Evolutionary conservation across 2,888 invertebrate genomes (phyloP), one percentile per base, ranked within the genome.

Genomic region (Drosophila paucipuncta): DNA sequence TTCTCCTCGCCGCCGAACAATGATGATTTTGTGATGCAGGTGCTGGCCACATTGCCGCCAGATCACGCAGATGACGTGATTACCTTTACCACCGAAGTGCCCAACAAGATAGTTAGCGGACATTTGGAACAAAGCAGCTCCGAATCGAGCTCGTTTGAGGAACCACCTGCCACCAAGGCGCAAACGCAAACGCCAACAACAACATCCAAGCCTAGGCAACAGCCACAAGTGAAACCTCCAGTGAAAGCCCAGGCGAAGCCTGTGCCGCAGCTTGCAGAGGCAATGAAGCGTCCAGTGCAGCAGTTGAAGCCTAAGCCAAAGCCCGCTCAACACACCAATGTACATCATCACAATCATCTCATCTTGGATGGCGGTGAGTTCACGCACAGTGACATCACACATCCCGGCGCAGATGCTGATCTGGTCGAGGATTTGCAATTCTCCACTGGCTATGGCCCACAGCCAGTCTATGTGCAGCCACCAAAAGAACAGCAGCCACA

Each of bases 321-420:
- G 55, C 85, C 89, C 9, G 41, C 33, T 1, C 70, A 68, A 59
- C 62, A 50, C 16, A 10, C 73, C 0, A 81, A 89, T 39, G 30
- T 70, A n/a, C 91, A 91, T 55, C 76, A 91, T 57, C 90, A 91
- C 65, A 90, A 91, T 75, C 88, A 90, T 41, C 50, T 92, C 10
- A 66, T 90, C 11, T 70, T 92, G n/a, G 90, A 90, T 43, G 89
- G 84, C 13, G 94, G 94, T 68, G 94, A 95, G 73, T 94, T 92
- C 64, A 94, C 93, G 10, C 95, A 95, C 59, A 95, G 95, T 79
- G 94, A 94, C 37, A 95, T 95, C 43, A 94, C 95, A 10, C 95
- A 95, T 83, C 94, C 94, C 3, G 93, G 94, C 0, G 95, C 96
- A 16, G 96, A 96, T 68, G 95, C 96, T 0, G 94, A 95, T 63